Conservation (phyloP, 2,888 invertebrate genomes). For the Dyspetes luteomarginatus region DNA sequence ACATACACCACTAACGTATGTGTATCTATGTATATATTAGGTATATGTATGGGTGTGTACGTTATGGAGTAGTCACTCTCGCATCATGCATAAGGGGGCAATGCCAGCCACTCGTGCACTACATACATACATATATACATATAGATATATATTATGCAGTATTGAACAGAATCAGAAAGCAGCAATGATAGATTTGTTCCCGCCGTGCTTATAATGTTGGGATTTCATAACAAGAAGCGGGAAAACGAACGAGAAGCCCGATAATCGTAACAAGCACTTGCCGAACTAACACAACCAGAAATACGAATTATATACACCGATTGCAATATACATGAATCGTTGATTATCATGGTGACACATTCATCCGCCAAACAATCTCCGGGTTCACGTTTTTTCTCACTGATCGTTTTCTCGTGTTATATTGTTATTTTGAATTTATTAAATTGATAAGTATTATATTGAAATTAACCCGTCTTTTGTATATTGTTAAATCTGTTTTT, state of each 20-base stretch:
- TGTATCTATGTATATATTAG: neutral
- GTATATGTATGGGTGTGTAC: neutral
- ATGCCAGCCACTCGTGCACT: conserved; percentile 12
- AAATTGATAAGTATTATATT: neutral
- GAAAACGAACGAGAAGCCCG: conserved; percentile 14
- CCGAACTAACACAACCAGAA: conserved; percentile 58
- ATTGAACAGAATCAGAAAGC: conserved; percentile 13
- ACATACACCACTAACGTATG: conserved; percentile 72
- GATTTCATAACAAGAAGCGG: conserved; percentile 72
- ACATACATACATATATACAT: no score
- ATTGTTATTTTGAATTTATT: neutral
- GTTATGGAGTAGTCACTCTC: neutral
- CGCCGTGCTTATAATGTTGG: conserved; percentile 69
- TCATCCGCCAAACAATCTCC: neutral
- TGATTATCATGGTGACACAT: neutral
- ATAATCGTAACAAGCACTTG: conserved; percentile 68
- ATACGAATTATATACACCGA: conserved; percentile 14
- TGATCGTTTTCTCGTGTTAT: neutral
- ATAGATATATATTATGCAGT: conserved; percentile 2
- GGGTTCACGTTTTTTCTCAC: neutral
- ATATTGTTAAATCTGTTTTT: no score
- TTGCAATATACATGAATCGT: conserved; percentile 40
- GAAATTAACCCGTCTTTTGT: no score
- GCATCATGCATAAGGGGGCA: conserved; percentile 2
- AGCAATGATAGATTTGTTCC: conserved; percentile 21